Base-by-base conservation (phyloP, 2,888 invertebrate genomes). In the Litoditis marina region DNA sequence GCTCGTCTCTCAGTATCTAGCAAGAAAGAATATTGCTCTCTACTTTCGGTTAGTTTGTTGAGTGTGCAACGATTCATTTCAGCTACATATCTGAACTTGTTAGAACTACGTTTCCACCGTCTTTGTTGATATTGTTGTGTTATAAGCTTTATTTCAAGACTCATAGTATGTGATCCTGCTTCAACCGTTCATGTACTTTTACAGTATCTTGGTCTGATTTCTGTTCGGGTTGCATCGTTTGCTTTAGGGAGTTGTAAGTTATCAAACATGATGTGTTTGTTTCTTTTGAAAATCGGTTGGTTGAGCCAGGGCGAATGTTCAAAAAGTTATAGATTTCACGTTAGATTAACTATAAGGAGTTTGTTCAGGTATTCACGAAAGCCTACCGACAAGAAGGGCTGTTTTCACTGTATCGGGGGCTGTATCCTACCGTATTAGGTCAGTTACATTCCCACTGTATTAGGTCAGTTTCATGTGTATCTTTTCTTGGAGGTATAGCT, bases 1-100 rank as follows among this genome's bases (percentile, higher is more conserved):
- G 98, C 78, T 16, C 54, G 69, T 11, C 61, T 74, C 11, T 68
- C 74, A 16, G 65, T 71, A 2, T 70, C 71, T 8, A 69, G 68
- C 2, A 71, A 69, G 30, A 30, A 63, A 34, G 63, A 74, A 51
- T 74, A 71, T 47, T 47, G 50, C 11, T 64, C 71, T 2, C 46
- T 73, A 11, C 42, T 36, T 11, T 63, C 65, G 53, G 69, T 66
- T 3, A 8, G 42, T 52, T 52, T 52, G 25, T 8, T 11, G 36
- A n/a, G n/a, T n/a, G n/a, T n/a, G n/a, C n/a, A n/a, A n/a, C 8
- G 34, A 6, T 8, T 36, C 36, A 16, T 36, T 13, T 36, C 8
- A 36, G 16, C 8, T 16, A 16, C 36, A 8, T 36, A 13, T 36
- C 16, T 36, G 36, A 16, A 16, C 16, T 36, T 36, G 8, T 36